A percentile compares a stretch with the other conserved stretches of the same genome.
Evolutionary conservation across 2,113 vertebrate species (phyloP).

Genomic region (Cyrtonyx montezumae): DNA sequence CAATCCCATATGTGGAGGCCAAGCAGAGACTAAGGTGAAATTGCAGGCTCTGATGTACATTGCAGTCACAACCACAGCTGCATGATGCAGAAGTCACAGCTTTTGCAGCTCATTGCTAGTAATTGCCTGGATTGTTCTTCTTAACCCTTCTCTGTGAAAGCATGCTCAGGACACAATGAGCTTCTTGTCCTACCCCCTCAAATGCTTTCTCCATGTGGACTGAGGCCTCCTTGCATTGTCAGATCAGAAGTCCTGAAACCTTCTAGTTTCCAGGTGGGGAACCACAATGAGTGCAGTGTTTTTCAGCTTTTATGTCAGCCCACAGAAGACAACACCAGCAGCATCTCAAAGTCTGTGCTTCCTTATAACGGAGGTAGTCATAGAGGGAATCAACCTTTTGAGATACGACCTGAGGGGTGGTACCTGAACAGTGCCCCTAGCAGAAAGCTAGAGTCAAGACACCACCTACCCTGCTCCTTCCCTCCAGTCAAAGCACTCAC

Average conservation of each 20-base stretch:
- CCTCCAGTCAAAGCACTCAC: not conserved
- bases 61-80: not conserved
- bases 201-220: not conserved
- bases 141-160: not conserved
- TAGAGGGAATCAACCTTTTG: not conserved
- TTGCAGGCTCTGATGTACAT: not conserved
- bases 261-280: not conserved
- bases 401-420: not conserved
- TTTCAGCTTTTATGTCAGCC: not conserved
- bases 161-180: not conserved
- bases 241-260: not conserved
- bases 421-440: not conserved
- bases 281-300: not conserved
- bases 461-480: not conserved
- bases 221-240: rapidly evolving
- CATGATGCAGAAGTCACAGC: not conserved
- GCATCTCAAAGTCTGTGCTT: not conserved
- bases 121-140: not conserved
- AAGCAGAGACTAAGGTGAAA: not conserved
- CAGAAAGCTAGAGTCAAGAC: not conserved
- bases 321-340: not conserved
- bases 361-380: not conserved
- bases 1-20: not conserved
- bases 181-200: not conserved
- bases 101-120: not conserved